Base-by-base conservation (phyloP, 2,113 vertebrate genomes). In the Scatophagus argus region DNA sequence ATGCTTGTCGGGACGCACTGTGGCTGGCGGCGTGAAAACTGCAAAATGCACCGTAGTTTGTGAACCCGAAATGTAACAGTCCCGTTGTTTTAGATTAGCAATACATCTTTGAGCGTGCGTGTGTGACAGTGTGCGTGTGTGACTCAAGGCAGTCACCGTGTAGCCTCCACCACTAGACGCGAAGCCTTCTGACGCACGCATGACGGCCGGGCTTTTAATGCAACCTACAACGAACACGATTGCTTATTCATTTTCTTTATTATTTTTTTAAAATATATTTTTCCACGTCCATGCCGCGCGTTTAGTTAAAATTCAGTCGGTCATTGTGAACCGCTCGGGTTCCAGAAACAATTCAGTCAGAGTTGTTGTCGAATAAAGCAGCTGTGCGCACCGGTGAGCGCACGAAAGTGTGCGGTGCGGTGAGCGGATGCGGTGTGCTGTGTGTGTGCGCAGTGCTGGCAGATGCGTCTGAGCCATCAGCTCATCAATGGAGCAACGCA, bases 101-200 rank as follows among this genome's bases (percentile, higher is more conserved):
- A n/a, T 17, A 36, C 2, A 49, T 51, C 2, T 38, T 9, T 66
- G 3, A 11, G 39, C 0, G 31, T 21, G 69, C 69, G 56, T 51
- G 34, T 19, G 66, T 51, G 59, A 21, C 6, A 31, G 44, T 52
- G 43, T 31, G 44, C 46, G 43, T 31, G 43, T 56, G n/a, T 11
- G 66, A 34, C 36, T 62, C 32, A 52, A 61, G 59, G 52, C 41
- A 34, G 58, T 14, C 32, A 36, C 17, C 3, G 39, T 60, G 44
- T 41, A 59, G 36, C 62, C 54, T 66, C 1, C 58, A 46, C 56
- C 21, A 64, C 34, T 44, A 59, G 58, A 65, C 69, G 71, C 60
- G 59, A 68, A 85, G 51, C 27, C 29, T 60, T 77, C 74, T 89
- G 82, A 87, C 86, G 78, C 80, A 82, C 59, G 71, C 60, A n/a